Evolutionary conservation across 2,797 vertebrate species (phyloP).

Genomic region (Alfaro cultratus): DNA sequence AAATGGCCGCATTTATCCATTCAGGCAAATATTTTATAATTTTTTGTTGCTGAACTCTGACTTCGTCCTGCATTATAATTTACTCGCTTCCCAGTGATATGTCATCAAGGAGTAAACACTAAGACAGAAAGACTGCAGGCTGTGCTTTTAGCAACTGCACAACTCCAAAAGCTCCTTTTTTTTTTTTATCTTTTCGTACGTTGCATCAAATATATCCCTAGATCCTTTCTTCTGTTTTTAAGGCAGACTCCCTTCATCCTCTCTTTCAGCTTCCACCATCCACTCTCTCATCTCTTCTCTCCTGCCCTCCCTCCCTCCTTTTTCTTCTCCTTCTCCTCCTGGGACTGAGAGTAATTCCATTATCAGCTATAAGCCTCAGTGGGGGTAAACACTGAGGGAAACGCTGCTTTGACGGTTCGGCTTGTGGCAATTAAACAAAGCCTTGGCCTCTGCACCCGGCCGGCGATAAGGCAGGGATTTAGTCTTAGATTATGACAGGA

Average conservation of each 20-base stretch:
- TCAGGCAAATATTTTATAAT: conserved; percentile 45
- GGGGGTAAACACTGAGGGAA: conserved; percentile 76
- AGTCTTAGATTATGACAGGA: conserved; percentile 69
- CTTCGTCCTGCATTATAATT: conserved; percentile 55
- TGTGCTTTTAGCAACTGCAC: conserved; percentile 44
- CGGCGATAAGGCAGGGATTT: conserved; percentile 71
- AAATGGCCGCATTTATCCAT: conserved; percentile 32
- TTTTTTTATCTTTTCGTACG: conserved; percentile 19
- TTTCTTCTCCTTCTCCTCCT: conserved; percentile 46
- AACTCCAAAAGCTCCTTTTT: conserved; percentile 23
- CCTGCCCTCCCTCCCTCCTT: conserved; percentile 34
- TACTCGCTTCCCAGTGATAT: conserved; percentile 47
- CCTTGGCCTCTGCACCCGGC: conserved; percentile 63
- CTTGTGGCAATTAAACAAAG: conserved; percentile 79
- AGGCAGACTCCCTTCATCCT: conserved; percentile 32
- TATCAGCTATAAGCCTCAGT: conserved; percentile 76
- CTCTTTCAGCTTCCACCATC: conserved; percentile 34
- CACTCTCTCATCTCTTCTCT: conserved; percentile 39
- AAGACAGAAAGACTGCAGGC: conserved; percentile 35
- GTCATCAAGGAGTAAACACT: conserved; percentile 61
- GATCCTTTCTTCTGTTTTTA: conserved; percentile 26
- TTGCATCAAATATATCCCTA: conserved; percentile 30
- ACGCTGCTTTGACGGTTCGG: conserved; percentile 69
- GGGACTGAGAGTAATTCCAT: conserved; percentile 78
- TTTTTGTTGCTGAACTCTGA: conserved; percentile 40